Evolutionary conservation across 1,140 invertebrate species (phyloP).

Genomic region (Aphaenogaster ashmeadi): DNA sequence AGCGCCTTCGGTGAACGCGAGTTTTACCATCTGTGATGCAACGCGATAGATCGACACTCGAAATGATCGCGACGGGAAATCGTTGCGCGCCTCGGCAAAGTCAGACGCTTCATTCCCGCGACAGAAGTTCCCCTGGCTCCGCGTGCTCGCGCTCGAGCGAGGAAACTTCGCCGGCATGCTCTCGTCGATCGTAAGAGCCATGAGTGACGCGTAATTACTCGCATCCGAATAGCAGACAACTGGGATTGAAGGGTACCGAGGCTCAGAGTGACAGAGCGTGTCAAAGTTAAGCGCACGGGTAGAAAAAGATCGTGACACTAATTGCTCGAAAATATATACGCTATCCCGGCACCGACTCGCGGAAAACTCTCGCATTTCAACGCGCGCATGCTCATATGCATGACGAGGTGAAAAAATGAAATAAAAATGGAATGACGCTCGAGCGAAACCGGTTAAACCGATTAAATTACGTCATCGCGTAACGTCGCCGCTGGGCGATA

Average conservation of each 20-base stretch:
- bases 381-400: slow-evolving; percentile 36
- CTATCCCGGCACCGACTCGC: slow-evolving; percentile 56
- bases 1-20: neutral
- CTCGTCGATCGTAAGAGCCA: slow-evolving; percentile 78
- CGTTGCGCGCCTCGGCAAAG: slow-evolving; percentile 38
- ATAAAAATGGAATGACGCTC: slow-evolving; percentile 43
- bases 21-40: slow-evolving; percentile 19
- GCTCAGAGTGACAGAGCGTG: slow-evolving; percentile 76
- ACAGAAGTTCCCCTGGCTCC: slow-evolving; percentile 71
- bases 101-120: slow-evolving; percentile 55
- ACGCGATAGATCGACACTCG: slow-evolving; percentile 51
- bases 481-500: slow-evolving; percentile 22
- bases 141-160: slow-evolving; percentile 58
- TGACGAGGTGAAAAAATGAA: slow-evolving; percentile 23
- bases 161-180: slow-evolving; percentile 75
- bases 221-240: slow-evolving; percentile 79
- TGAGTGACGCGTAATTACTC: slow-evolving; percentile 80
- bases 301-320: slow-evolving; percentile 79
- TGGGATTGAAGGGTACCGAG: slow-evolving; percentile 76
- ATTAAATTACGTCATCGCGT: slow-evolving; percentile 37
- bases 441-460: slow-evolving; percentile 32
- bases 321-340: slow-evolving; percentile 78
- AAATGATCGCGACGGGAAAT: slow-evolving; percentile 50
- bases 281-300: slow-evolving; percentile 76
- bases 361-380: slow-evolving; percentile 62